Evolutionary conservation across 2,888 invertebrate species (phyloP).

Genomic region (Pachliopta kotzebuea): DNA sequence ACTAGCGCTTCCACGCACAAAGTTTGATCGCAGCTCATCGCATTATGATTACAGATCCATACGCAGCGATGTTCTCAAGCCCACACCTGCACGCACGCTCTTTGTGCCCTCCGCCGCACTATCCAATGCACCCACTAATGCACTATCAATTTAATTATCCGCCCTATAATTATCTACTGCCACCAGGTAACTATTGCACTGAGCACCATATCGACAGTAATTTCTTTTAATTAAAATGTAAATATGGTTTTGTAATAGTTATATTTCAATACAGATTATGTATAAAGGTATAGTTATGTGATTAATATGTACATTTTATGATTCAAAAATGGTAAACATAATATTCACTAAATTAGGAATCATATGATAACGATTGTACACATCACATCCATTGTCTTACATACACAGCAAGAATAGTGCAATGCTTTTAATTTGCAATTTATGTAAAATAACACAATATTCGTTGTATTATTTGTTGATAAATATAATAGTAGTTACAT

Average conservation of each 20-base stretch:
- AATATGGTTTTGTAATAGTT: neutral
- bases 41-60: conserved; percentile 73
- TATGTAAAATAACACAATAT: too few relatives aligned
- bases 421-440: too few relatives aligned
- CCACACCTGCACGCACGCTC: conserved; percentile 72
- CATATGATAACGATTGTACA: too few relatives aligned
- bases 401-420: too few relatives aligned
- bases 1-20: conserved; percentile 68
- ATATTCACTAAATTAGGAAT: too few relatives aligned
- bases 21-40: conserved; percentile 52
- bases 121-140: conserved; percentile 73
- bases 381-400: too few relatives aligned
- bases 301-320: too few relatives aligned
- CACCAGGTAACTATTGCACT: conserved; percentile 65
- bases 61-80: conserved; percentile 68
- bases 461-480: neutral
- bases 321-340: too few relatives aligned
- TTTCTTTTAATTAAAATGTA: neutral
- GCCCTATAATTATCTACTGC: conserved; percentile 71
- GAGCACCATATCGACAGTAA: conserved; percentile 2
- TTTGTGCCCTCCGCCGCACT: conserved; percentile 73
- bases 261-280: neutral
- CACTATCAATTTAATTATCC: conserved; percentile 76
- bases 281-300: too few relatives aligned
- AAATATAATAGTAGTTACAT: conserved; percentile 17